Evolutionary conservation across 2,888 invertebrate genomes (phyloP), one percentile per base, ranked within the genome.

Genomic region (Maniola hyperantus): DNA sequence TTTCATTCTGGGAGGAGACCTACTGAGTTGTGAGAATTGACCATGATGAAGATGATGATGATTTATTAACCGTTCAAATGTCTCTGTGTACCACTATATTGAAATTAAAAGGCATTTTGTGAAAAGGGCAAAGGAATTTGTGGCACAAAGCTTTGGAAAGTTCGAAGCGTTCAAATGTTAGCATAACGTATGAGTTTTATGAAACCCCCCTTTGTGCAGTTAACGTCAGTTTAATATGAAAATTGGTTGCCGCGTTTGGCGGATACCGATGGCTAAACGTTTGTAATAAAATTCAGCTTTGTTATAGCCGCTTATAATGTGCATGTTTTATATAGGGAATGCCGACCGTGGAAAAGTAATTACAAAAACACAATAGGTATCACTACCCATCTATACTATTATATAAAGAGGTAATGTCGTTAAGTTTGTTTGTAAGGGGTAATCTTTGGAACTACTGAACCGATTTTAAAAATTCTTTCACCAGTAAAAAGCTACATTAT

Each of bases 61-160:
- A 26, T 26, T 18, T 18, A 7, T 15, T 13, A 48, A 48, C 15
- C 46, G 2, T 33, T 13, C 13, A 15, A 36, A 54, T 54, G 34
- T 54, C n/a, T 5, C 81, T 77, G 78, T 70, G 13, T 42, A 13
- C 33, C 64, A 58, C 62, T 60, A 64, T 58, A 66, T 68, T 62
- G 65, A 66, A 67, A 66, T 70, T 66, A 60, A 62, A 69, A 66
- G 66, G 66, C 65, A 70, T 66, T 68, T 61, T 48, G 13, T 58
- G 20, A 26, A 65, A 62, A 70, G 68, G 68, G 64, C 70, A 70
- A 68, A 68, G 68, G 58, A 66, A 70, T 70, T 64, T 58, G 54
- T 51, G 51, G 60, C 48, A 64, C 50, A 61, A 68, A 70, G 64
- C 68, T 36, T 54, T 20, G 50, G 58, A 66, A 62, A 64, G 67